Evolutionary conservation across 2,113 vertebrate species (phyloP), one percentile per base, ranked within the genome.

Genomic region (Erythrocebus patas): DNA sequence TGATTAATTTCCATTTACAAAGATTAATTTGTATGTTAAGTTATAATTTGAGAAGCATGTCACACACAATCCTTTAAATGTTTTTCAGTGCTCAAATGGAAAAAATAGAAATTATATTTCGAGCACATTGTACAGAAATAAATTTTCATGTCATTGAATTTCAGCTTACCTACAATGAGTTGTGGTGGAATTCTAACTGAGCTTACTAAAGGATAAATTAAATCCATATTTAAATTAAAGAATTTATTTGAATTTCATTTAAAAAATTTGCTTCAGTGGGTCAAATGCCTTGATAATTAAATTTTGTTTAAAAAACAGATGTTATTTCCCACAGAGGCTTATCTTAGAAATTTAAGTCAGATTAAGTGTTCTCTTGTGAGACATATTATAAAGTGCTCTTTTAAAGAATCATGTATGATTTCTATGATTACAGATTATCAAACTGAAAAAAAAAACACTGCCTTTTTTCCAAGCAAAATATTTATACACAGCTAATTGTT

Each of bases 101-200:
- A 91, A 91, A 82, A 4, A 55, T 12, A 83, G 16, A 76, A 96
- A 72, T 50, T 9, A 13, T 72, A 59, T 84, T 52, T 76, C 22
- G 94, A 89, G 27, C 11, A 75, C 48, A 88, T 50, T 73, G 1
- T 35, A 5, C 10, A 86, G 32, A 89, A 87, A 59, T 5, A 35
- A 55, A 70, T 82, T 78, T 92, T 85, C 50, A 6, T 43, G 7
- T 94, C 22, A 70, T 89, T 96, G 92, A 59, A 94, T 94, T 75
- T 75, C 59, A 59, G 59, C 48, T 94, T 94, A 90, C 45, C 23
- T 73, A 3, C 52, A 93, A 83, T 43, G 1, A 84, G 13, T 52
- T 72, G 40, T 55, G 84, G 70, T 52, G 12, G 43, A 59, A 35
- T 43, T 38, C 1, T 55, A 16, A 32, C 6, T 38, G 43, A 6